These are phyloP conservation scores for Schmidtea mediterranea DNA, from an alignment of 1,140 invertebrate genomes.

Conservation along the genomic window DNA sequence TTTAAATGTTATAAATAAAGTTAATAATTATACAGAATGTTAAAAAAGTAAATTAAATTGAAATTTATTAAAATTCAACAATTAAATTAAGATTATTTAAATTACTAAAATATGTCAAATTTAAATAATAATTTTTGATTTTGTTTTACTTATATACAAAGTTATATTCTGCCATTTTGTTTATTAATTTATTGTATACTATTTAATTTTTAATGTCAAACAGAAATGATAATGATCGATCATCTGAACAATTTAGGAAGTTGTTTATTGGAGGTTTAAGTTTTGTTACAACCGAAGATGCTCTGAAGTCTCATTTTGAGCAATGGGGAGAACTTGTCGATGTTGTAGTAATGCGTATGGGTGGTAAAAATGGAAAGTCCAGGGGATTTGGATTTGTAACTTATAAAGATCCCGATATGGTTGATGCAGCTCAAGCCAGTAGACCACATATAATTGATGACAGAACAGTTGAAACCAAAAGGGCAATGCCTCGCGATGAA, in stretches of 20 bases:
- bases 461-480: constrained; percentile 72
- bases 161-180: no score
- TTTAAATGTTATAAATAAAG: no score
- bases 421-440: constrained; percentile 68
- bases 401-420: constrained; percentile 59
- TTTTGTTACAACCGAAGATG: constrained; percentile 76
- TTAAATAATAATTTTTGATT: no score
- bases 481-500: constrained; percentile 70
- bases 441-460: constrained; percentile 51
- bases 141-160: no score
- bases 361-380: constrained; percentile 45
- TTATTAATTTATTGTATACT: no score
- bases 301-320: constrained; percentile 67
- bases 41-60: no score
- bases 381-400: constrained; percentile 89
- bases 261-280: constrained; percentile 86
- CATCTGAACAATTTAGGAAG: constrained; percentile 63
- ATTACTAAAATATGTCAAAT: no score
- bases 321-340: constrained; percentile 90
- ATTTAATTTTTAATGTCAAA: neutral
- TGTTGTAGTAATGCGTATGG: constrained; percentile 64
- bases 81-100: no score
- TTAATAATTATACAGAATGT: no score
- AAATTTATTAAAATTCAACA: no score
- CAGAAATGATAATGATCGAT: neutral